Evolutionary conservation across 2,888 invertebrate genomes (phyloP), one percentile per base, ranked within the genome.

Genomic region (Coelopa pilipes): DNA sequence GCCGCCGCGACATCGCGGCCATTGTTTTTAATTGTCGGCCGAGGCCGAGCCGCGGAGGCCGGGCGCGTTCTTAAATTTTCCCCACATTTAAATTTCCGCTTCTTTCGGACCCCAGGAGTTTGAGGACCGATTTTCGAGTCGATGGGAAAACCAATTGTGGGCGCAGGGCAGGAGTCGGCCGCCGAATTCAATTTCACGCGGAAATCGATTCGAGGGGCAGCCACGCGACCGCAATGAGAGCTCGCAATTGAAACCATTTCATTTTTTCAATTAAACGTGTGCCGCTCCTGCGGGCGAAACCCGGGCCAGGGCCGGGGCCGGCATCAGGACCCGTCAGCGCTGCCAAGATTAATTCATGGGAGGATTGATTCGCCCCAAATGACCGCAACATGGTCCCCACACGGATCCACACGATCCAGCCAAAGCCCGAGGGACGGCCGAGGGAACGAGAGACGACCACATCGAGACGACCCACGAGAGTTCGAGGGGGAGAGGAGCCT

Each of bases 211-310:
- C 59, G 74, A 72, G 77, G 74, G 67, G 73, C 77, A 78, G 77
- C 77, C 75, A 75, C 76, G 34, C 2, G 34, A 78, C 77, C 78
- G 76, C 79, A 79, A 77, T 80, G 81, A 80, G 78, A 78, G 80
- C 80, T 81, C 79, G 78, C 81, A 78, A 80, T 80, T 79, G 12
- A 71, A 53, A 71, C 53, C 55, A 65, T 50, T 71, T 70, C 62
- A 49, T 50, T 71, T 55, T 71, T 53, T 7, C 71, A 63, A 63
- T 24, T 63, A 71, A 71, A 50, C 63, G 24, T 50, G 7, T 66
- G 47, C 69, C 71, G 50, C 67, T 63, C 53, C 67, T 5, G 53
- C 47, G n/a, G n/a, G n/a, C n/a, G n/a, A n/a, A n/a, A n/a, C n/a
- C n/a, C n/a, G n/a, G n/a, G n/a, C n/a, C n/a, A n/a, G n/a, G n/a